phyloP scores from a whole-genome alignment of 2,888 invertebrate species.

The Polyommatus iphigenia region DNA sequence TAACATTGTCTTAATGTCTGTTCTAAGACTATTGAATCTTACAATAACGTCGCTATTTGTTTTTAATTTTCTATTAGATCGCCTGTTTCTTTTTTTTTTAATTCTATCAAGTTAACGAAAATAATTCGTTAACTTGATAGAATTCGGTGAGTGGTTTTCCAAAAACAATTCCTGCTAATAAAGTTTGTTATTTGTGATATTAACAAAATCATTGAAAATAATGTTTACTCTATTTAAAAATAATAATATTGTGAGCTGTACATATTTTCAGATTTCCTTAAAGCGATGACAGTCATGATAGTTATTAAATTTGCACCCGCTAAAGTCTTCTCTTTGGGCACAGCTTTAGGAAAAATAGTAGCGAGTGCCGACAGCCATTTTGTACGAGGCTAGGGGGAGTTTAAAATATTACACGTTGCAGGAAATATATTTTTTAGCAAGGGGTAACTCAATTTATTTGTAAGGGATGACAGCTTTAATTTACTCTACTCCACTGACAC shows the following conservation, averaged over 20 bases:
- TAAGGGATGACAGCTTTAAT: constrained; percentile 60
- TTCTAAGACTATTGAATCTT: background rate
- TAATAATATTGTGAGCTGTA: background rate
- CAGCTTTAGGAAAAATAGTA: constrained; percentile 66
- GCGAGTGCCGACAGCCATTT: constrained; percentile 76
- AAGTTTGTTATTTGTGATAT: no score
- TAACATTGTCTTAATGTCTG: background rate
- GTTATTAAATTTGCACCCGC: background rate
- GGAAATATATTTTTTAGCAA: constrained; percentile 67
- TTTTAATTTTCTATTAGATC: background rate
- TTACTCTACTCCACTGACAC: constrained; percentile 41
- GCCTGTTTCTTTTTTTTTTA: background rate
- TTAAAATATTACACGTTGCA: constrained; percentile 74
- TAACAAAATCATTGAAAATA: no score
- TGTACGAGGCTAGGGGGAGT: constrained; percentile 72
- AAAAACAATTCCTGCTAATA: no score
- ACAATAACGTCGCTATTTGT: background rate
- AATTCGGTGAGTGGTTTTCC: background rate
- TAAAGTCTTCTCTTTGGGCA: constrained; percentile 45
- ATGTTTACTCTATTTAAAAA: no score
- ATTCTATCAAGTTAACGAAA: no score
- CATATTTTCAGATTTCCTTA: background rate
- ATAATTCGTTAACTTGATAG: background rate
- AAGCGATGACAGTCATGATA: background rate
- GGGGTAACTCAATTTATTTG: constrained; percentile 51